Conservation (phyloP, 1,140 invertebrate species). For the Agrypnia vestita region DNA sequence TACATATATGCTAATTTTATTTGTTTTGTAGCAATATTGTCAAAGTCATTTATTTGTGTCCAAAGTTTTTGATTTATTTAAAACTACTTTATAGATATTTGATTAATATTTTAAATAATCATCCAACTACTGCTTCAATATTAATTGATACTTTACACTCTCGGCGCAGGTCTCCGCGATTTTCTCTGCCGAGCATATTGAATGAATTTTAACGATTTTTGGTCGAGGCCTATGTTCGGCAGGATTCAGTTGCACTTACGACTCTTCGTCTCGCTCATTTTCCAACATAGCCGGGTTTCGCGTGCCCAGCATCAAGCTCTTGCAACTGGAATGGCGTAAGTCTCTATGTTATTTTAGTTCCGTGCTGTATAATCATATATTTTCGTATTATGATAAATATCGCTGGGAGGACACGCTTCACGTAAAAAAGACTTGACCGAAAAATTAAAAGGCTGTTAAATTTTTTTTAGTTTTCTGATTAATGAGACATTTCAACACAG, state of each 20-base stretch:
- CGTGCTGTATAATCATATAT: slow-evolving; percentile 40
- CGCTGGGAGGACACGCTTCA: not conserved
- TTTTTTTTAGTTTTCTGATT: too few species aligned
- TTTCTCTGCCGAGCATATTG: slow-evolving; percentile 49
- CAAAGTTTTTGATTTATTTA: too few species aligned
- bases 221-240: slow-evolving; percentile 46
- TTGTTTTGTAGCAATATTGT: too few species aligned
- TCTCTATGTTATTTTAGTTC: slow-evolving; percentile 38
- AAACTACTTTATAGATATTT: too few species aligned
- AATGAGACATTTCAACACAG: too few species aligned
- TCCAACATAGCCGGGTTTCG: not conserved
- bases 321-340: slow-evolving; percentile 15
- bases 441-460: too few species aligned
- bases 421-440: too few species aligned
- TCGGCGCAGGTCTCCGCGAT: slow-evolving; percentile 19
- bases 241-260: slow-evolving; percentile 43
- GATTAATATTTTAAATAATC: slow-evolving; percentile 25
- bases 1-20: too few species aligned
- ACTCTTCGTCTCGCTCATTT: slow-evolving; percentile 10
- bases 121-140: not conserved
- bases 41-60: too few species aligned
- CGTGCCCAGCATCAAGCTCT: not conserved
- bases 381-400: slow-evolving; percentile 55
- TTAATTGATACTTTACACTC: not conserved
- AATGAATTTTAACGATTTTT: slow-evolving; percentile 56